Conservation (phyloP, 1,140 invertebrate species). For the Mya arenaria region DNA sequence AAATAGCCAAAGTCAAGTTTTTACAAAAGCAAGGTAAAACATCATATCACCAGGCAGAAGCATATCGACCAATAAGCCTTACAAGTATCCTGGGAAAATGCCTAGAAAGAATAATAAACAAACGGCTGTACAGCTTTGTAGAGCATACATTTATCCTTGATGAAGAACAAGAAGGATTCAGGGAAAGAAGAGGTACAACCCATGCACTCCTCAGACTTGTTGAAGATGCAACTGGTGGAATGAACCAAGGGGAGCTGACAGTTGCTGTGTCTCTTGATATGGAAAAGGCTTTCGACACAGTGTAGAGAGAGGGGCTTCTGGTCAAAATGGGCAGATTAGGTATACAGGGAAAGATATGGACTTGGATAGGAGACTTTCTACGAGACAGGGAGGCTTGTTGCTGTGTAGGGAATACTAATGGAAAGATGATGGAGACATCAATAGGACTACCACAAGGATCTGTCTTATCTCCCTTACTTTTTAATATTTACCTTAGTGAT, state of each 20-base stretch:
- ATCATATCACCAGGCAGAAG: background rate
- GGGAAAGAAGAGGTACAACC: background rate
- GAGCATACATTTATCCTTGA: conserved; percentile 1
- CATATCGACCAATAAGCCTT: conserved; percentile 10
- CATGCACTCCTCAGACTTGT: background rate
- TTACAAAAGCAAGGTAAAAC: conserved; percentile 10
- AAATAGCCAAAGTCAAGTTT: conserved; percentile 7
- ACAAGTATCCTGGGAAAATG: conserved; percentile 6
- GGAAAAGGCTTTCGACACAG: conserved; percentile 31
- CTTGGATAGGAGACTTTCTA: conserved; percentile 16
- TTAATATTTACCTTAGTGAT: conserved; percentile 26
- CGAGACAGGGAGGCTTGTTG: background rate
- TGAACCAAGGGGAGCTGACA: background rate
- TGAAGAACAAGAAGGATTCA: conserved; percentile 24
- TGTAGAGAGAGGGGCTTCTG: background rate
- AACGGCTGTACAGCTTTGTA: background rate
- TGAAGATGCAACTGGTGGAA: background rate
- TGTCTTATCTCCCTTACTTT: conserved; percentile 12
- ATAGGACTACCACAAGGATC: conserved; percentile 21
- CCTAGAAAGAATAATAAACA: conserved; percentile 1
- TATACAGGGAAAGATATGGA: conserved; percentile 15
- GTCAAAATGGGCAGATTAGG: background rate
- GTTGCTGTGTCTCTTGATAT: conserved; percentile 10
- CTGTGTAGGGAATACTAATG: background rate
- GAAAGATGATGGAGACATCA: background rate